Evolutionary conservation across 2,113 vertebrate genomes (phyloP).

Genomic region (Harpagus bidentatus): DNA sequence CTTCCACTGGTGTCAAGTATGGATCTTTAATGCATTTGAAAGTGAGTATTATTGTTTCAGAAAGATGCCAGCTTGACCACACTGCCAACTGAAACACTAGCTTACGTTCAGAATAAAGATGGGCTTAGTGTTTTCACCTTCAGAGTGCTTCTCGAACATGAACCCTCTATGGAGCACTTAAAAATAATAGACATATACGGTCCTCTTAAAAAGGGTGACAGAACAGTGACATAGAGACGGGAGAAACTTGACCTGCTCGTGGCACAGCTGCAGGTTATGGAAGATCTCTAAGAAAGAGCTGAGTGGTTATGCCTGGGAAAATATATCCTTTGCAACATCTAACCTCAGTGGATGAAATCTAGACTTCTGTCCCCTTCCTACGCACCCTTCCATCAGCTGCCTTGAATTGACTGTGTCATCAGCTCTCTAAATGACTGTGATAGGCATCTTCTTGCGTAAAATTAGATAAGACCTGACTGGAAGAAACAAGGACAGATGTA

Average conservation of each 20-base stretch:
- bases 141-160: not conserved
- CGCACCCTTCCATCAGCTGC: not conserved
- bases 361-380: not conserved
- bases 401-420: not conserved
- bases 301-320: not conserved
- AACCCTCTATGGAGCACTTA: not conserved
- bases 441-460: not conserved
- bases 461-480: not conserved
- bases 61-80: not conserved
- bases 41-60: not conserved
- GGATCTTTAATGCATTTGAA: not conserved
- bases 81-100: not conserved
- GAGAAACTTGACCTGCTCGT: not conserved
- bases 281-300: not conserved
- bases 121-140: not conserved
- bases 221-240: not conserved
- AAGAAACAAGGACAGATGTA: not conserved
- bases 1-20: not conserved
- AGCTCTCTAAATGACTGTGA: not conserved
- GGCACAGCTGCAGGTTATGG: not conserved
- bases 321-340: not conserved
- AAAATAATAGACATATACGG: not conserved
- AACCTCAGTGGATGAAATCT: not conserved
- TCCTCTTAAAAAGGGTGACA: not conserved
- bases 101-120: not conserved